Percentiles rank a stretch among this genome's conserved stretches.
Conservation (phyloP, 1,140 invertebrate species). For the Philopotamus ludificatus region DNA sequence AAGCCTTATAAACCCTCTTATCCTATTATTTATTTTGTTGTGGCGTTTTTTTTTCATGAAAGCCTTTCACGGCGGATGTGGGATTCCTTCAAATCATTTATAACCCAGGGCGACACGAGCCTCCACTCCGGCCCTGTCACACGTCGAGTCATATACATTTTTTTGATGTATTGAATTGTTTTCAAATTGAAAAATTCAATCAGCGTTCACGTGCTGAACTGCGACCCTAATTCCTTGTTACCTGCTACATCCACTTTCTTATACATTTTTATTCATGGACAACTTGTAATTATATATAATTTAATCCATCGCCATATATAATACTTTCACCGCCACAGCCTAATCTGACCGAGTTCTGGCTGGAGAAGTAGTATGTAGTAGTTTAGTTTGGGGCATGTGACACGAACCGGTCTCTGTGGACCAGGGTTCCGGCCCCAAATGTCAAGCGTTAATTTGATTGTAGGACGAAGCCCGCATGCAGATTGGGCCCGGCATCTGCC, state of each 20-base stretch:
- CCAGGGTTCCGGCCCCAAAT: slow-evolving; percentile 7
- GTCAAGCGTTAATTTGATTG: slow-evolving; percentile 41
- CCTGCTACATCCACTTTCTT: neutral
- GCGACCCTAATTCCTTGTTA: neutral
- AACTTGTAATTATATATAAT: no score
- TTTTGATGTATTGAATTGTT: slow-evolving; percentile 21
- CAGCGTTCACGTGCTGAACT: slow-evolving; percentile 5
- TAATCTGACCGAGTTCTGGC: neutral
- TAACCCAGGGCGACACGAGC: slow-evolving; percentile 12
- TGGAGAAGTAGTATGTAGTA: no score
- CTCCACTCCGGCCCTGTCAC: slow-evolving; percentile 23
- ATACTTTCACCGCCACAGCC: neutral
- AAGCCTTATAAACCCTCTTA: neutral
- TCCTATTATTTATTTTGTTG: neutral
- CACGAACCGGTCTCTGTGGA: neutral
- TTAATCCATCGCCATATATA: neutral
- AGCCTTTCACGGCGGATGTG: neutral
- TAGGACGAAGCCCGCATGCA: slow-evolving; percentile 20
- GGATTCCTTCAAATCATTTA: slow-evolving; percentile 22
- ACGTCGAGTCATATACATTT: slow-evolving; percentile 30
- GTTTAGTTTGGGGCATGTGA: neutral
- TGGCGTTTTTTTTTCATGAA: slow-evolving; percentile 1
- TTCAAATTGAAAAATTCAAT: slow-evolving; percentile 22
- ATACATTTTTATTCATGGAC: no score
- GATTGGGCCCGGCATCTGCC: neutral